Evolutionary conservation across 2,113 vertebrate species (phyloP).

Genomic region (Serilophus lunatus): DNA sequence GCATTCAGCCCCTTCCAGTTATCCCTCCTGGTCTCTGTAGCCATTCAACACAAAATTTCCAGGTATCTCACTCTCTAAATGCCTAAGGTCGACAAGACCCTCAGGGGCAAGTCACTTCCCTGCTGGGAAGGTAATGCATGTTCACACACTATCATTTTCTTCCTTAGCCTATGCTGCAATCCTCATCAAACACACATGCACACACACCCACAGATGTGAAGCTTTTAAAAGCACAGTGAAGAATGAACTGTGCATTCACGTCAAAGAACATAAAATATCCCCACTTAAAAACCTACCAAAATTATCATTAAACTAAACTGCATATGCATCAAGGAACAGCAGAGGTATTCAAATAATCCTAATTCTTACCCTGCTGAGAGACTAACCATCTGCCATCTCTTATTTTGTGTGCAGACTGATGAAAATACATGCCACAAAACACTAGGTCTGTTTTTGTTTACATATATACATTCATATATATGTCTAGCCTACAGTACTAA

Average conservation of each 20-base stretch:
- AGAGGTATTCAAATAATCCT: background rate
- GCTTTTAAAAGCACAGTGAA: background rate
- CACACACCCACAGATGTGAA: background rate
- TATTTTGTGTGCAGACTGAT: background rate
- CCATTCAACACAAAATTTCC: background rate
- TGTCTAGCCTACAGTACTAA: background rate
- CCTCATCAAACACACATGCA: background rate
- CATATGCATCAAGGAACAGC: background rate
- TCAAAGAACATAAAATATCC: background rate
- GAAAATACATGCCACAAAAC: background rate
- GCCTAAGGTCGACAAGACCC: background rate
- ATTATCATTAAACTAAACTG: background rate
- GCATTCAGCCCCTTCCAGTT: background rate
- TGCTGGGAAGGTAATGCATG: background rate
- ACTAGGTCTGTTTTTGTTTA: slow-evolving; percentile 5
- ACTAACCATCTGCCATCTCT: background rate
- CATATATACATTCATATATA: background rate
- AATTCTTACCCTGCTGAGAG: background rate
- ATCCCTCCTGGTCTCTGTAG: background rate
- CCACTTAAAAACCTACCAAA: background rate
- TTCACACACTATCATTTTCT: slow-evolving; percentile 42
- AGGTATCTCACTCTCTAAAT: slow-evolving; percentile 32
- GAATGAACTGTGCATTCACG: background rate
- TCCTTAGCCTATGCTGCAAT: slow-evolving; percentile 7
- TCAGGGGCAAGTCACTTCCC: background rate